Evolutionary conservation across 1,140 invertebrate genomes (phyloP), one percentile per base, ranked within the genome.

Genomic region (Bemisia tabaci): DNA sequence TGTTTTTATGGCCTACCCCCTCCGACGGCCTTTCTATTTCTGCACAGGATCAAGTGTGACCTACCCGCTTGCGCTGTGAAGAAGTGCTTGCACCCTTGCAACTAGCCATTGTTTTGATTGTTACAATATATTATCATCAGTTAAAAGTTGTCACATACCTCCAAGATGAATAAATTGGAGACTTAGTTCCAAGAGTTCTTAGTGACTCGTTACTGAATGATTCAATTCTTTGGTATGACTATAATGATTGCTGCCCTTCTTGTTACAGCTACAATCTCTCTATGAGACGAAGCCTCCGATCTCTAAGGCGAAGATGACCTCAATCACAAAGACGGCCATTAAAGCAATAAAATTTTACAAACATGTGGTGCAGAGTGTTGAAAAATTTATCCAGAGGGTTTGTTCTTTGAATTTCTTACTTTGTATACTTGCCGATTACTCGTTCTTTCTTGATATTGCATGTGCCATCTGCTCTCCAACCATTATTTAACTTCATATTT

Each of bases 341-440:
- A 97, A 95, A 79, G 95, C 94, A 60, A 96, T 98, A 70, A 98
- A 98, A 79, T 95, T 98, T 78, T 99, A 99, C 76, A 99, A 99
- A 78, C 97, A 99, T 81, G 95, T 98, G 74, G 97, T 99, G 68
- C 95, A 98, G 78, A 95, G 93, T 83, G 95, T 98, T n/a, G 94
- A 96, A 79, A 95, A 95, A 77, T 96, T 96, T 76, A 94, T 96
- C 72, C 86, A 93, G 74, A 96, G 95, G 79, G 85, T 86, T 76
- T 77, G 73, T 74, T 63, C 2, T 0, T 26, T 22, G 11, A 23
- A 22, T 33, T 22, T 48, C 33, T 48, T 17, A 48, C 2, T 63
- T n/a, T 26, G 12, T 12, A 17, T 17, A 11, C 22, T 23, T 12
- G 12, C 23, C 25, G 9, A 59, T 17, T n/a, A n/a, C n/a, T n/a